Conservation (phyloP, 2,113 vertebrate species). For the Toxostoma redivivum region DNA sequence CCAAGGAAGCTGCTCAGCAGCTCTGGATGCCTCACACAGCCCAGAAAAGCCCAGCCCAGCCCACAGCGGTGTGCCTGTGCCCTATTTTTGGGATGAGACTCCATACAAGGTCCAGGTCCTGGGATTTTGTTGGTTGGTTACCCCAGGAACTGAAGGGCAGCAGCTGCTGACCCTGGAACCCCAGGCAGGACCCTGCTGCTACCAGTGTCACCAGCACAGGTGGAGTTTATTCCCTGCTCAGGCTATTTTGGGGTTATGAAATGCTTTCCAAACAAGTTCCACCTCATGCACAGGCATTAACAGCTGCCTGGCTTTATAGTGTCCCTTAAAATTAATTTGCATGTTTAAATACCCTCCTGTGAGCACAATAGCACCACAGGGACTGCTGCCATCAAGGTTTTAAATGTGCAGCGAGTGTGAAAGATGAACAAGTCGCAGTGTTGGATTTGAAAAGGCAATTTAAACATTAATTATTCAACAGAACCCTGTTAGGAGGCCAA, state of each 20-base stretch:
- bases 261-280: neutral
- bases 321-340: conserved; percentile 39
- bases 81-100: neutral
- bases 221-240: neutral
- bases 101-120: neutral
- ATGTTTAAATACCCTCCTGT: neutral
- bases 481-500: neutral
- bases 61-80: neutral
- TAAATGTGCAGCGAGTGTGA: neutral
- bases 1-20: neutral
- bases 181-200: neutral
- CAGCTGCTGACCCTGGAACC: neutral
- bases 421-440: neutral
- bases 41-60: neutral
- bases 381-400: neutral
- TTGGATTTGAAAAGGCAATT: conserved; percentile 26
- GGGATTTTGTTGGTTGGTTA: neutral
- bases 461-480: conserved; percentile 20
- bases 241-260: neutral
- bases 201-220: neutral
- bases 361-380: neutral
- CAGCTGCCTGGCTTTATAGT: neutral
- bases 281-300: neutral
- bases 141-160: neutral
- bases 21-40: neutral